Evolutionary conservation across 1,140 invertebrate species (phyloP).

Genomic region (Drosophila tristis): DNA sequence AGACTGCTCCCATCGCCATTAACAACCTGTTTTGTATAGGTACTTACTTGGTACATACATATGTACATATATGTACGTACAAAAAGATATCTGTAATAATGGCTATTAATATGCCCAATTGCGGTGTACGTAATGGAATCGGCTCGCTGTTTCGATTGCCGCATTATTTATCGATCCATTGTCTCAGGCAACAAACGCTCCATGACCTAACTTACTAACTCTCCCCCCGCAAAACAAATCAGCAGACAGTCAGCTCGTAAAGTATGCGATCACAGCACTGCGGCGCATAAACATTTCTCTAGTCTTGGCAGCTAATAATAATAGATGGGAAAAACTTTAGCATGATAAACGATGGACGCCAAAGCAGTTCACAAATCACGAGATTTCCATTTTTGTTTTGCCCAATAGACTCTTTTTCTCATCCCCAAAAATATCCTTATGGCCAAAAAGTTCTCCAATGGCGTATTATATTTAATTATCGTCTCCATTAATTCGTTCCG

Average conservation of each 20-base stretch:
- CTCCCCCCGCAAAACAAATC: background rate
- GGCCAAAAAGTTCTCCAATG: too few relatives aligned
- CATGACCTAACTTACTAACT: constrained; percentile 72
- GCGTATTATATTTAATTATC: too few relatives aligned
- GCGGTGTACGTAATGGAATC: constrained; percentile 41
- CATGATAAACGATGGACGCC: too few relatives aligned
- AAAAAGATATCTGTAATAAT: constrained; percentile 43
- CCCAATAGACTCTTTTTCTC: too few relatives aligned
- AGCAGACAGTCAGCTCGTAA: constrained; percentile 1
- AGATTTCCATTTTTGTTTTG: too few relatives aligned
- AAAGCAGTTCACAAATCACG: too few relatives aligned
- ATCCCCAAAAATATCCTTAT: too few relatives aligned
- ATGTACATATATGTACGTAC: background rate
- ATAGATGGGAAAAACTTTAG: too few relatives aligned
- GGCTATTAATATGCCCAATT: constrained; percentile 39
- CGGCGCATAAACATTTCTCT: too few relatives aligned
- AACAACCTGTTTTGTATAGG: constrained; percentile 59
- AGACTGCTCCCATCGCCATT: constrained; percentile 56
- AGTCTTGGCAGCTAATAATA: too few relatives aligned
- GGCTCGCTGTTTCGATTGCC: constrained; percentile 37
- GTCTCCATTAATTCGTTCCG: too few relatives aligned
- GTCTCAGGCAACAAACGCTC: constrained; percentile 45
- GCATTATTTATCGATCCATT: constrained; percentile 64
- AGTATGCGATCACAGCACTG: constrained; percentile 4
- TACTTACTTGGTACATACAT: too few relatives aligned